Conservation (phyloP, 2,888 invertebrate species). For the Chrysina gloriosa region DNA sequence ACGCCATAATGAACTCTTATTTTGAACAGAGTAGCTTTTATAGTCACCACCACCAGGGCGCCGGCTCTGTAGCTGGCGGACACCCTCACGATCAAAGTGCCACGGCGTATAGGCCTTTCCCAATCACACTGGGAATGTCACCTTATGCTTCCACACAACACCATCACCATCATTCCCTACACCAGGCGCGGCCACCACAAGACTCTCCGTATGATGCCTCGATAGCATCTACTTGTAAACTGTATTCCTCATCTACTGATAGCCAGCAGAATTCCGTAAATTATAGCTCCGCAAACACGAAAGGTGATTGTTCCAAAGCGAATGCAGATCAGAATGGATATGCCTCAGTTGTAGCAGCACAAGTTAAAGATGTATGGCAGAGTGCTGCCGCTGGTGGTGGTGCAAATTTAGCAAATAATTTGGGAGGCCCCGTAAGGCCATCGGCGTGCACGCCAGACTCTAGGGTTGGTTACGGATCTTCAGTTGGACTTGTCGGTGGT, state of each 20-base stretch:
- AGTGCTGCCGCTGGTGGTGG: conserved; percentile 75
- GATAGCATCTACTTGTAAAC: conserved; percentile 85
- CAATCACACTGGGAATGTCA: conserved; percentile 85
- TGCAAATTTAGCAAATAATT: conserved; percentile 73
- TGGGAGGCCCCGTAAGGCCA: conserved; percentile 79
- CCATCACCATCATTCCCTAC: conserved; percentile 79
- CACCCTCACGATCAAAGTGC: conserved; percentile 79
- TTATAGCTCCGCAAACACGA: conserved; percentile 70
- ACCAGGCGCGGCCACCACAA: conserved; percentile 84
- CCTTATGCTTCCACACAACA: conserved; percentile 81
- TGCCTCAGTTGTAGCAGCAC: conserved; percentile 78
- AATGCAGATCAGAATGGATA: conserved; percentile 71
- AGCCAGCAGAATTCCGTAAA: conserved; percentile 71
- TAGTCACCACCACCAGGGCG: conserved; percentile 87
- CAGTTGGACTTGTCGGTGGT: conserved; percentile 78
- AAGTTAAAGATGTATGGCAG: conserved; percentile 74
- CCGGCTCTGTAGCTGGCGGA: conserved; percentile 71
- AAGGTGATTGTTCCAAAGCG: conserved; percentile 83
- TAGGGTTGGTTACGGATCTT: conserved; percentile 78
- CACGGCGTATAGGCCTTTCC: conserved; percentile 85
- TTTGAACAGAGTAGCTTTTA: conserved; percentile 97
- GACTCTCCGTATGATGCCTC: conserved; percentile 93
- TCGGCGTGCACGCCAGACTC: conserved; percentile 92
- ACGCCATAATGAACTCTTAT: conserved; percentile 86
- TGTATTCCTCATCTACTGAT: conserved; percentile 75